Base-by-base conservation (phyloP, 2,113 vertebrate species). In the Oplegnathus fasciatus region DNA sequence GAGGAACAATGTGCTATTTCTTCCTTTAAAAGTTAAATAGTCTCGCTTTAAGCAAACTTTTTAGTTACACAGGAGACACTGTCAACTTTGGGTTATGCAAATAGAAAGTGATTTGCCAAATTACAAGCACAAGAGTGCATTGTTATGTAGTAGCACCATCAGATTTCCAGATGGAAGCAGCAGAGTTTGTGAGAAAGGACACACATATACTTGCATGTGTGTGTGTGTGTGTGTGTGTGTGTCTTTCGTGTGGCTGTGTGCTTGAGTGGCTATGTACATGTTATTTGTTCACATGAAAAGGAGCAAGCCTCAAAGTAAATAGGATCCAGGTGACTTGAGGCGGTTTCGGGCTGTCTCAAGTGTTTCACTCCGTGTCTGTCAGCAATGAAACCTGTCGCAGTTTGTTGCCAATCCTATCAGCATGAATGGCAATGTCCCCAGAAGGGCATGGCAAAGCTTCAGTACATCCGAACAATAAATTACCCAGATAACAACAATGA, bases 381-480 rank as follows among this genome's bases (percentile, higher is more conserved):
- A 78, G 83, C 85, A 28, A 46, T 75, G 75, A 92, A 74, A 84
- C 86, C 82, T 79, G 90, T 90, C 88, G 71, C 86, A 78, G 72
- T 88, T 65, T 86, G 89, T 75, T 88, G 89, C 89, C 91, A 92
- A 71, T 84, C 71, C 78, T 73, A 91, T 92, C 86, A 91, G 72
- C 52, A 28, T 86, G 83, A 94, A 89, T 91, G 88, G 88, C 87
- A 93, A 85, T 13, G 89, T 93, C 91, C 87, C 91, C 85, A 82
- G 86, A 92, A 92, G 89, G 91, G 76, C 89, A 84, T 42, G 66
- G 84, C 78, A 66, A 85, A 74, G 84, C 75, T 73, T 89, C 78
- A 58, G 69, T 60, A 81, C 87, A 84, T 80, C 87, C 28, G 5
- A 69, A 91, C 86, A 87, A 92, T 89, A 88, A 90, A 93, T 91